phyloP scores from a whole-genome alignment of 2,888 invertebrate species.

The Drosophila mercatorum region DNA sequence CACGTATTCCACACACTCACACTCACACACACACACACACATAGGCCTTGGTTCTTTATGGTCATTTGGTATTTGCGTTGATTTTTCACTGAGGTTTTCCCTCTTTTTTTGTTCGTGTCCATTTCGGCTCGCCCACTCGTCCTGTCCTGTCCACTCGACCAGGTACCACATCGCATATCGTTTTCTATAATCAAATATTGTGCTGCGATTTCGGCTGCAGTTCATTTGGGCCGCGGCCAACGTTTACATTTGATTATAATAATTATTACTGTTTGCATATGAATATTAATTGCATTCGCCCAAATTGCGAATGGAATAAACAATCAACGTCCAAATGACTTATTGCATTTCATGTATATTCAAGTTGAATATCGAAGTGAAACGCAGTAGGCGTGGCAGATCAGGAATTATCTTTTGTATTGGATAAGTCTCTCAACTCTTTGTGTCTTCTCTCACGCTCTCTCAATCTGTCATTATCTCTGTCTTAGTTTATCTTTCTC shows the following conservation, averaged over 20 bases:
- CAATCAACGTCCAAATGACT: background rate
- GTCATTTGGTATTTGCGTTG: constrained; percentile 77
- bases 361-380: too few species aligned
- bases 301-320: background rate
- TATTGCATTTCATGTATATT: background rate
- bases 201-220: constrained; percentile 63
- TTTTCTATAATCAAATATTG: constrained; percentile 75
- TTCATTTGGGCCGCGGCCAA: constrained; percentile 55
- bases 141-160: constrained; percentile 2
- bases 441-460: too few species aligned
- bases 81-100: constrained; percentile 39
- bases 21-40: background rate
- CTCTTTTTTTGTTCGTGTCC: constrained; percentile 20
- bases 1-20: background rate
- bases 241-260: constrained; percentile 34
- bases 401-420: too few species aligned
- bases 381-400: too few species aligned
- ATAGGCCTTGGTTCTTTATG: constrained; percentile 49
- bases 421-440: too few species aligned
- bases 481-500: background rate
- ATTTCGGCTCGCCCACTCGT: constrained; percentile 8
- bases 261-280: constrained; percentile 16
- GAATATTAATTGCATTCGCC: constrained; percentile 6
- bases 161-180: constrained; percentile 49
- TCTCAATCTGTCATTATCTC: background rate